phyloP scores from a whole-genome alignment of 2,888 invertebrate species.

The Epirrita christyi region DNA sequence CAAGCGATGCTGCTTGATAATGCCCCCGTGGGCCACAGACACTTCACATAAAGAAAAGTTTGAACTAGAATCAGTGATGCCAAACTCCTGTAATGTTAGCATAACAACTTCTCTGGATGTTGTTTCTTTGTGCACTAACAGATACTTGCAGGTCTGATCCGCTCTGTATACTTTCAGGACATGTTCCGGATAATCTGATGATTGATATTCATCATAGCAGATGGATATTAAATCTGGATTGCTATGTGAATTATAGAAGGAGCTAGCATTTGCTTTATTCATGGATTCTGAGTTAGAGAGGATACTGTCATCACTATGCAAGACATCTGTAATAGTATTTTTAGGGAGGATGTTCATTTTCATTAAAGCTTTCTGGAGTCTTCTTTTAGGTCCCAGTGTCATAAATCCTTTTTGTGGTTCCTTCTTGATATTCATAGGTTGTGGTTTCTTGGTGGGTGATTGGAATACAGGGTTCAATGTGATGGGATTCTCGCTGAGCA shows the following conservation, averaged over 20 bases:
- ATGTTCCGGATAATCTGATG: conserved; percentile 96
- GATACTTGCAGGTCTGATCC: conserved; percentile 99
- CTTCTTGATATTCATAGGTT: conserved; percentile 84
- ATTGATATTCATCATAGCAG: conserved; percentile 92
- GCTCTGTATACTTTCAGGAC: conserved; percentile 98
- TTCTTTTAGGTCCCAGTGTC: conserved; percentile 94
- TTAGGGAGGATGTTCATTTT: conserved; percentile 96
- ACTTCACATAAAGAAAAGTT: conserved; percentile 98
- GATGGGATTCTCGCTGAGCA: conserved; percentile 80
- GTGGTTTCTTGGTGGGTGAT: conserved; percentile 83
- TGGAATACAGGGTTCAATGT: conserved; percentile 79
- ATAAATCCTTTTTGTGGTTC: conserved; percentile 92
- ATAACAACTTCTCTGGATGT: conserved; percentile 97
- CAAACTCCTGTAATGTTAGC: conserved; percentile 98
- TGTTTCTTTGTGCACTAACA: conserved; percentile 97
- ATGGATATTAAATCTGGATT: conserved; percentile 94
- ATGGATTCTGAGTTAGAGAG: conserved; percentile 85
- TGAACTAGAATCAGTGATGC: conserved; percentile 96
- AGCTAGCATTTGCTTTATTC: conserved; percentile 75
- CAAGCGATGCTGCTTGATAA: conserved; percentile 97
- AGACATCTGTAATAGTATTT: conserved; percentile 89
- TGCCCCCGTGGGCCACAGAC: conserved; percentile 97
- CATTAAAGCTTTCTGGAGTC: conserved; percentile 93
- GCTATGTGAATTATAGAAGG: conserved; percentile 93
- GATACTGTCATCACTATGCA: conserved; percentile 87